Evolutionary conservation across 2,888 invertebrate genomes (phyloP), one percentile per base, ranked within the genome.

Genomic region (Lapara coniferarum): DNA sequence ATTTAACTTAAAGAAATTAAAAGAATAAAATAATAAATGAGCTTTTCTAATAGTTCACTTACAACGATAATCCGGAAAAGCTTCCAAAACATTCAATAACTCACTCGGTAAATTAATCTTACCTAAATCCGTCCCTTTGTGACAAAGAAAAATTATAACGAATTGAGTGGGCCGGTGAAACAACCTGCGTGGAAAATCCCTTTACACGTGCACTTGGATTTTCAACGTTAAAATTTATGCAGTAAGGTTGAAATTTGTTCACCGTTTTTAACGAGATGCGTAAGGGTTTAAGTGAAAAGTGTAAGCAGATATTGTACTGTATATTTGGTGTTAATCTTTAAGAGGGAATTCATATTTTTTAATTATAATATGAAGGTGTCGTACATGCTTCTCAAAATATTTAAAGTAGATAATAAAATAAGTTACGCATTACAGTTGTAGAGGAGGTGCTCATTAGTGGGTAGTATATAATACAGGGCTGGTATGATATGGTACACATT

Each of bases 81-180:
- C 68, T 68, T 51, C 59, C 59, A 52, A 53, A 69, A 67, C 73
- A 81, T 81, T 78, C 87, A 88, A 87, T 85, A 88, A 89, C 87
- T 87, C 86, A 85, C 87, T 85, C 85, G 82, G 83, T 80, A 87
- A 87, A 90, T 89, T 89, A 90, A 89, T 88, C 87, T 87, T 85
- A 81, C 83, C 88, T 82, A 85, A 91, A 89, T 89, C 89, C 90
- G 86, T 88, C 90, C 88, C 89, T 83, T 86, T 87, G 88, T 89
- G 91, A 91, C 92, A 91, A 89, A 91, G 91, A 91, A 92, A 91
- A 92, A 92, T 91, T 89, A 90, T 88, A 88, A 89, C 90, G 89
- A 91, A 91, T 90, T 81, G 87, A 89, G 86, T 86, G 84, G 83
- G 84, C 82, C 84, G 80, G 82, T 84, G 75, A 76, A 81, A 80